These are phyloP conservation scores for Petrolisthes manimaculis DNA, from an alignment of 2,888 invertebrate genomes.

Conservation along the genomic window DNA sequence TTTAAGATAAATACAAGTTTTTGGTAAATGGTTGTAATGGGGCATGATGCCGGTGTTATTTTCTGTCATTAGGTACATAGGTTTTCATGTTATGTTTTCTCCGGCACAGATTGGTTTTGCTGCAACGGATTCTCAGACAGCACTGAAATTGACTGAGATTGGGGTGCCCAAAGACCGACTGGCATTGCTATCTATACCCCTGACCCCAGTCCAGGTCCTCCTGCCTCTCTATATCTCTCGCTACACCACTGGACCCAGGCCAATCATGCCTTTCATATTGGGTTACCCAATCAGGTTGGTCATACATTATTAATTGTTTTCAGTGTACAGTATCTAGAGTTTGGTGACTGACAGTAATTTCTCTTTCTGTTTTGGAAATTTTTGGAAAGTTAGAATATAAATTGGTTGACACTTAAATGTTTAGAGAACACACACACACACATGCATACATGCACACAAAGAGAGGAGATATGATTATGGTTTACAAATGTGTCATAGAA, in stretches of 20 bases:
- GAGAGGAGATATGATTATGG: too few species aligned
- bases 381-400: too few species aligned
- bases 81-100: too few species aligned
- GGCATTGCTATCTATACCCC: constrained; percentile 90
- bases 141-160: constrained; percentile 93
- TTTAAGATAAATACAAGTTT: too few species aligned
- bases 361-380: background rate
- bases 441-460: too few species aligned
- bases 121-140: constrained; percentile 94
- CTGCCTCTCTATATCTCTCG: constrained; percentile 87
- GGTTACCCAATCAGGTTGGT: constrained; percentile 38
- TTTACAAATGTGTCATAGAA: too few species aligned
- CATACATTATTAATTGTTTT: background rate
- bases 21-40: too few species aligned
- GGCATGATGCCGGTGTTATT: too few species aligned
- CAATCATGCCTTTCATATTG: constrained; percentile 69
- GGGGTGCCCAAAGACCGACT: constrained; percentile 96
- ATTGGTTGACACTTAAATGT: too few species aligned
- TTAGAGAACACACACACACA: too few species aligned
- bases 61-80: too few species aligned
- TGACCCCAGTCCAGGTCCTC: constrained; percentile 89
- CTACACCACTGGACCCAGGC: constrained; percentile 89
- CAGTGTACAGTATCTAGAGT: background rate
- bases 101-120: constrained; percentile 88
- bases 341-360: background rate